Conservation (phyloP, 2,113 vertebrate species). For the Gavia stellata region DNA sequence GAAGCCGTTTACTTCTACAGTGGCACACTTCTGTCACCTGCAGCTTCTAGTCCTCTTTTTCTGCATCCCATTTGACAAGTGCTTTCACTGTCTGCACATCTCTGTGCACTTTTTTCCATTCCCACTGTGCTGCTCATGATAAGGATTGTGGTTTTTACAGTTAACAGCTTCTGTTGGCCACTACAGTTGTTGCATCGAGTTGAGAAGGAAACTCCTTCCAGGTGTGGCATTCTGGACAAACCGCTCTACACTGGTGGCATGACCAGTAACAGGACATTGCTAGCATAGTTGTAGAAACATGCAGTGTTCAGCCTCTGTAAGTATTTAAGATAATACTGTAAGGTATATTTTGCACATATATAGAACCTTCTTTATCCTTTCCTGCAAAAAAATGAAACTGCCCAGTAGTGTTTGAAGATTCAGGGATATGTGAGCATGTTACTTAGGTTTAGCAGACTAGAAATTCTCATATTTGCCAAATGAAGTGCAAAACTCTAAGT, state of each 20-base stretch:
- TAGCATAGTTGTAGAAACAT: neutral
- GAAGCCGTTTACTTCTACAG: neutral
- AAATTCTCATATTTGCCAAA: neutral
- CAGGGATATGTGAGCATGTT: neutral
- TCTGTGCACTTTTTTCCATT: neutral
- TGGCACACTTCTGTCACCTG: neutral
- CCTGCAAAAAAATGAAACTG: accelerated
- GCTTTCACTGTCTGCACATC: neutral
- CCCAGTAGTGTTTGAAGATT: neutral
- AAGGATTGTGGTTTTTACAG: neutral
- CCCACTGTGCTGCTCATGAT: neutral
- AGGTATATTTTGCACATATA: neutral
- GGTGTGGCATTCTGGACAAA: neutral
- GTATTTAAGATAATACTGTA: neutral
- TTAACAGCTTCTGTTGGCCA: neutral
- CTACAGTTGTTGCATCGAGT: neutral
- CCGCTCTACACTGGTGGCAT: neutral
- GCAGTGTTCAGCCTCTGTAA: neutral
- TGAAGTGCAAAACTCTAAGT: neutral
- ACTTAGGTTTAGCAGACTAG: neutral
- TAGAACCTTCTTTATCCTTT: neutral
- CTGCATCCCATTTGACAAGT: neutral
- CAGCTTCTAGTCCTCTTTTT: neutral
- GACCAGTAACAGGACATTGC: neutral
- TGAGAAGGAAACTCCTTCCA: neutral